Percentiles rank a stretch among this genome's conserved stretches.
Evolutionary conservation across 2,888 invertebrate species (phyloP).

Genomic region (Sussaba pulchella): DNA sequence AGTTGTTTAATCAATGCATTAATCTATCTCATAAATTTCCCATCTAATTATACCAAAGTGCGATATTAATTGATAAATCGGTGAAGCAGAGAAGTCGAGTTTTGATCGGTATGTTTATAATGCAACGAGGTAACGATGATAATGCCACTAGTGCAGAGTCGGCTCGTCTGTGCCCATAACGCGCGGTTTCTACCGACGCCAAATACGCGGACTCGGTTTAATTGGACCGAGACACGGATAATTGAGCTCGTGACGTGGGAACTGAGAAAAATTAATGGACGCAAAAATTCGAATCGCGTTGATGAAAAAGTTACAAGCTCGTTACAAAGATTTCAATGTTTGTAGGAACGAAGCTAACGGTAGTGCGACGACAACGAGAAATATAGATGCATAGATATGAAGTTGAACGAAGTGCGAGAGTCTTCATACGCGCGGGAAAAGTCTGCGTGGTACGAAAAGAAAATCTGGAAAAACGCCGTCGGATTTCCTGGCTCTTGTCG

Average conservation of each 20-base stretch:
- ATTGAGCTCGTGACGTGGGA: slow-evolving; percentile 51
- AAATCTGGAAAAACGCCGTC: slow-evolving; percentile 43
- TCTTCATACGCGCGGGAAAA: slow-evolving; percentile 33
- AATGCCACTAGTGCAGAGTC: background rate
- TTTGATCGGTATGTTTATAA: background rate
- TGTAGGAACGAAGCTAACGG: background rate
- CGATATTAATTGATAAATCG: slow-evolving; percentile 1
- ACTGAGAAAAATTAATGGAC: slow-evolving; percentile 56
- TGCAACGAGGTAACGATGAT: background rate
- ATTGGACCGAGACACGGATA: slow-evolving; percentile 52
- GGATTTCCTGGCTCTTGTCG: slow-evolving; percentile 34
- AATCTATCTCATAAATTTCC: no score
- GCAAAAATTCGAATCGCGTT: slow-evolving; percentile 49
- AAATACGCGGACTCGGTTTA: slow-evolving; percentile 47
- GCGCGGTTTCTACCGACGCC: slow-evolving; percentile 52
- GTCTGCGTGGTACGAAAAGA: slow-evolving; percentile 18
- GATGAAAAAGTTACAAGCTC: slow-evolving; percentile 21
- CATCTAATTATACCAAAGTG: background rate
- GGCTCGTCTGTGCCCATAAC: background rate
- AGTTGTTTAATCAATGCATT: no score
- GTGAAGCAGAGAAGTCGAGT: background rate
- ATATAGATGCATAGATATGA: slow-evolving; percentile 2
- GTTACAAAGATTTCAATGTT: background rate
- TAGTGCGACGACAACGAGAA: background rate
- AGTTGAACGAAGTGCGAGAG: slow-evolving; percentile 7